Evolutionary conservation across 2,888 invertebrate genomes (phyloP).

Genomic region (Ennomos quercinarius): DNA sequence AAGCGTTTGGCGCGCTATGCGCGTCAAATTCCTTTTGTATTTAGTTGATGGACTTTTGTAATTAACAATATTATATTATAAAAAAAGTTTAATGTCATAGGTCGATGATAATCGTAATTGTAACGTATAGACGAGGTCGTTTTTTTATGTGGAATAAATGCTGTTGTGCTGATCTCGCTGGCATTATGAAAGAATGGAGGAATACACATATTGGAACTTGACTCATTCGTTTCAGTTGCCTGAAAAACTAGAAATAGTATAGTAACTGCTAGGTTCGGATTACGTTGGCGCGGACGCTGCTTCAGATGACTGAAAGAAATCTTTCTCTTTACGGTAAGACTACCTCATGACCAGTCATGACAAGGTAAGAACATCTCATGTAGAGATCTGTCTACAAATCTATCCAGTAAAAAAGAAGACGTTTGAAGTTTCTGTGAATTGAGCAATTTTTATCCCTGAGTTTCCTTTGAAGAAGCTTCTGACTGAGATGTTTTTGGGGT

Average conservation of each 20-base stretch:
- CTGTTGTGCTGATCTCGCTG: conserved; percentile 78
- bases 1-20: conserved; percentile 79
- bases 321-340: no score
- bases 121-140: conserved; percentile 74
- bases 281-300: no score
- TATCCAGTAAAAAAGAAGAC: no score
- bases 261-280: no score
- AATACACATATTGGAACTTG: conserved; percentile 82
- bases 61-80: conserved; percentile 75
- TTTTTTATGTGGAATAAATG: conserved; percentile 81
- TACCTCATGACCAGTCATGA: no score
- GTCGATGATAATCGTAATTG: conserved; percentile 73
- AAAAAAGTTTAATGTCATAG: conserved; percentile 64
- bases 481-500: no score
- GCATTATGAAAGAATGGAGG: conserved; percentile 70
- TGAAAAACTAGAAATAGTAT: conserved; percentile 7
- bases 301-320: no score
- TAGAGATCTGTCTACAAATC: no score
- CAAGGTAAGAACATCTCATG: no score
- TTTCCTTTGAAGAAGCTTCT: no score
- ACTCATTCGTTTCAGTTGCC: conserved; percentile 48
- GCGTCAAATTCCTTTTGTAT: conserved; percentile 72
- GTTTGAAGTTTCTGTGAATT: no score
- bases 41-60: conserved; percentile 82
- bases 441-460: no score